A percentile compares a stretch with the other conserved stretches of the same genome.
Evolutionary conservation across 2,797 vertebrate genomes (phyloP).

Genomic region (Dromococcyx pavoninus): DNA sequence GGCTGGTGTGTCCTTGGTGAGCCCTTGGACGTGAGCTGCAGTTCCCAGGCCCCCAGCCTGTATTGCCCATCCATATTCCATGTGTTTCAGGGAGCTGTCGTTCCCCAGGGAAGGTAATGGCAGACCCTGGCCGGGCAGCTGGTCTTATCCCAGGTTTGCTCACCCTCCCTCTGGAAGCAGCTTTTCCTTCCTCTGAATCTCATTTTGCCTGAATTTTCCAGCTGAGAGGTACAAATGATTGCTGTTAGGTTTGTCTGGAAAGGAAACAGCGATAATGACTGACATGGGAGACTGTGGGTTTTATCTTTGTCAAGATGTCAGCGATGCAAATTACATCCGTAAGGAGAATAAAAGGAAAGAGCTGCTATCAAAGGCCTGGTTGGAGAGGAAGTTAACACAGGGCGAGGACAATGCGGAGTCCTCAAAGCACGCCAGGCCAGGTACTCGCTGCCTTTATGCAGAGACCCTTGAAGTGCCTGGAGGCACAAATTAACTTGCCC

Average conservation of each 20-base stretch:
- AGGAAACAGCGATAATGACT: slow-evolving; percentile 46
- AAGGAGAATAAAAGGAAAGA: slow-evolving; percentile 43
- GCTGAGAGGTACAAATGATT: slow-evolving; percentile 54
- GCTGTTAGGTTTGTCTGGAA: slow-evolving; percentile 46
- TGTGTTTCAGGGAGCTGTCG: not conserved
- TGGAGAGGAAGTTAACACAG: slow-evolving; percentile 49
- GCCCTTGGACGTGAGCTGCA: not conserved
- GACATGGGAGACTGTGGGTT: slow-evolving; percentile 33
- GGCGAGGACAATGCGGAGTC: not conserved
- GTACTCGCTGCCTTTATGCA: slow-evolving; percentile 51
- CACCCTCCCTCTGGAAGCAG: not conserved
- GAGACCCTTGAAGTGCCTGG: slow-evolving; percentile 36
- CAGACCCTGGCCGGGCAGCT: not conserved
- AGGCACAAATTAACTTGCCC: slow-evolving; percentile 52
- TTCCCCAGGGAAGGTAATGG: not conserved
- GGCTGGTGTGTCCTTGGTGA: not conserved
- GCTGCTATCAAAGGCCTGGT: slow-evolving; percentile 35
- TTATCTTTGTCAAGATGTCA: slow-evolving; percentile 63
- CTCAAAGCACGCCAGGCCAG: slow-evolving; percentile 36
- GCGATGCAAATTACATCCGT: slow-evolving; percentile 52
- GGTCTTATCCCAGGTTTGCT: not conserved
- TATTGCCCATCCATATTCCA: not conserved
- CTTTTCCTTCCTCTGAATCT: slow-evolving; percentile 38
- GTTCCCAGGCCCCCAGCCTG: not conserved
- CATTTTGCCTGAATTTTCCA: slow-evolving; percentile 46